phyloP scores from a whole-genome alignment of 2,797 vertebrate genomes.

The Gallirallus australis region DNA sequence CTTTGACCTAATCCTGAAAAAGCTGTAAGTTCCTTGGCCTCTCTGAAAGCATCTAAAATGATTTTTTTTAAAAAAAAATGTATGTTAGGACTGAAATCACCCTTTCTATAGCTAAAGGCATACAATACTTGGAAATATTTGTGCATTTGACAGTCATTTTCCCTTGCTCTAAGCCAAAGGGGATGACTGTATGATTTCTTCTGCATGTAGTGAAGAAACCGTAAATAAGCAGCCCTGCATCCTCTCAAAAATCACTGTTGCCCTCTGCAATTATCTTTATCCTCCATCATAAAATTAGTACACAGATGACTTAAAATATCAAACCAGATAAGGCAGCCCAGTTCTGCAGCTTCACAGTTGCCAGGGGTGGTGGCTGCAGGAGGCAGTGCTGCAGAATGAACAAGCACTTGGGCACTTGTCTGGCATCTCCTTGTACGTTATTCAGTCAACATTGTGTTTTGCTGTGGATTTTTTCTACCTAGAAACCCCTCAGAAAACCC shows the following conservation, averaged over 20 bases:
- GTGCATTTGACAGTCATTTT: background rate
- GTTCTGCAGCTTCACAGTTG: background rate
- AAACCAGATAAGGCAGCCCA: background rate
- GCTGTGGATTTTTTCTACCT: background rate
- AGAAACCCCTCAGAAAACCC: background rate
- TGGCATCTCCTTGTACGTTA: background rate
- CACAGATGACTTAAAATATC: background rate
- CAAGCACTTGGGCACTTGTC: accelerated
- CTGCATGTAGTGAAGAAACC: background rate
- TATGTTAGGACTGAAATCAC: background rate
- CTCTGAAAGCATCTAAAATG: background rate
- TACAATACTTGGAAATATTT: background rate
- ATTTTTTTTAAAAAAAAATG: background rate
- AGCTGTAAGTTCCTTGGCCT: background rate
- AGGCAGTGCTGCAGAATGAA: background rate
- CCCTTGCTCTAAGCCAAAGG: background rate
- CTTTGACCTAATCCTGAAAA: background rate
- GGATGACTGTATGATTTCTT: background rate
- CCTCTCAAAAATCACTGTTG: background rate
- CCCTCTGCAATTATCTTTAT: background rate
- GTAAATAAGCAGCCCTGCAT: background rate
- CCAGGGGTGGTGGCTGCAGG: background rate
- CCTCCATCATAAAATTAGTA: background rate
- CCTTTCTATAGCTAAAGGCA: background rate
- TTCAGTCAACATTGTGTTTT: background rate